phyloP scores from a whole-genome alignment of 2,797 vertebrate genomes.

The Antrozous pallidus region DNA sequence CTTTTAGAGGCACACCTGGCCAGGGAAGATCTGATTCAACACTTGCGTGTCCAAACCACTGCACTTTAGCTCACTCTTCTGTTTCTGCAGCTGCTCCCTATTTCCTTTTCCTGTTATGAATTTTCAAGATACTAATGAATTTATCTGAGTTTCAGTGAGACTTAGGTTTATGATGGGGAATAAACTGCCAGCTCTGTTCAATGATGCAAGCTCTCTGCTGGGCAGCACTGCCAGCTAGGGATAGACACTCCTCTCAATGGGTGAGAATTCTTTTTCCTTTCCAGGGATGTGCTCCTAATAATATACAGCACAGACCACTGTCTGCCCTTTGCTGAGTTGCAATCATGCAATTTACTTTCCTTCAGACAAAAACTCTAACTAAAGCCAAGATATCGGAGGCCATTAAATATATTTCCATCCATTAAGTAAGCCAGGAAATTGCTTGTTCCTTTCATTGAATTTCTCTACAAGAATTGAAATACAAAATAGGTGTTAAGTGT shows the following conservation, averaged over 20 bases:
- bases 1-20: neutral
- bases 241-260: too few relatives aligned
- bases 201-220: neutral
- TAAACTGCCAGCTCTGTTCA: slow-evolving; percentile 44
- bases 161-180: slow-evolving; percentile 45
- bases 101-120: slow-evolving; percentile 44
- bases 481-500: neutral
- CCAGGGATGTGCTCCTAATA: neutral
- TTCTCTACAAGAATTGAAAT: slow-evolving; percentile 18
- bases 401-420: slow-evolving; percentile 37
- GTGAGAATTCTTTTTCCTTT: neutral
- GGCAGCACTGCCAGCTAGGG: neutral
- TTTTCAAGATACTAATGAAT: slow-evolving; percentile 61
- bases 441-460: slow-evolving; percentile 13
- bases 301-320: neutral
- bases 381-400: neutral
- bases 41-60: neutral
- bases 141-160: slow-evolving; percentile 29
- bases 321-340: neutral
- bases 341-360: neutral
- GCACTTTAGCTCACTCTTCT: neutral
- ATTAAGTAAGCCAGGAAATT: slow-evolving; percentile 44
- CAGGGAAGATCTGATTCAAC: neutral
- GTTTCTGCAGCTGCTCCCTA: neutral
- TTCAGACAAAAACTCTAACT: slow-evolving; percentile 34